These are phyloP conservation scores for Cariama cristata DNA, from an alignment of 2,113 vertebrate genomes.

Conservation along the genomic window DNA sequence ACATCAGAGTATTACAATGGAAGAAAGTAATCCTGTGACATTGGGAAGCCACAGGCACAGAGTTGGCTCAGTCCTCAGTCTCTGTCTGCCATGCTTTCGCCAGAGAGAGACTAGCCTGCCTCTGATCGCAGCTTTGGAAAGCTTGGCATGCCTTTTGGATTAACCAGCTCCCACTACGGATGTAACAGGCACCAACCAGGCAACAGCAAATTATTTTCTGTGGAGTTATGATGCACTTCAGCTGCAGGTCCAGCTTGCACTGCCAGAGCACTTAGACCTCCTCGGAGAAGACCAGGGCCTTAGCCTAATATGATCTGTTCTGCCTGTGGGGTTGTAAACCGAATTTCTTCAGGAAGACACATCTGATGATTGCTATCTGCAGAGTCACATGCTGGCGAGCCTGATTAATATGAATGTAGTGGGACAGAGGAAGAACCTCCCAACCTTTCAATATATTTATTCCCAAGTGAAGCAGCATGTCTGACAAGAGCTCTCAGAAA, in stretches of 20 bases:
- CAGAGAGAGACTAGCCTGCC: not conserved
- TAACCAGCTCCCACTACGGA: not conserved
- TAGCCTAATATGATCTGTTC: not conserved
- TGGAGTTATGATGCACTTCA: not conserved
- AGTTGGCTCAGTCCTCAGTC: not conserved
- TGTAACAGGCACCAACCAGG: not conserved
- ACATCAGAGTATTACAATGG: not conserved
- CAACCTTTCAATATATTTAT: conserved; percentile 47
- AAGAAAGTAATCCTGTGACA: not conserved
- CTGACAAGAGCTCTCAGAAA: conserved; percentile 51
- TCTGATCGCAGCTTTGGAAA: conserved; percentile 1
- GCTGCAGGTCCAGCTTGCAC: not conserved
- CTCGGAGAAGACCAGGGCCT: not conserved
- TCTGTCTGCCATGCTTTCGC: not conserved
- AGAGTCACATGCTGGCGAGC: not conserved
- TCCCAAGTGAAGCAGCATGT: not conserved
- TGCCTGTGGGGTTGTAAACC: not conserved
- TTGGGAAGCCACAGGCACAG: not conserved
- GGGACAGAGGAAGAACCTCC: not conserved
- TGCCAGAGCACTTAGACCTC: not conserved
- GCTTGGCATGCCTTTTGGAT: not conserved
- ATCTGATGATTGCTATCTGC: conserved; percentile 28
- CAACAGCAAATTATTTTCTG: not conserved
- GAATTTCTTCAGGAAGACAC: conserved; percentile 26
- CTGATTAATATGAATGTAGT: conserved; percentile 55